Evolutionary conservation across 1,140 invertebrate species (phyloP).

Genomic region (Metopolophium dirhodum): DNA sequence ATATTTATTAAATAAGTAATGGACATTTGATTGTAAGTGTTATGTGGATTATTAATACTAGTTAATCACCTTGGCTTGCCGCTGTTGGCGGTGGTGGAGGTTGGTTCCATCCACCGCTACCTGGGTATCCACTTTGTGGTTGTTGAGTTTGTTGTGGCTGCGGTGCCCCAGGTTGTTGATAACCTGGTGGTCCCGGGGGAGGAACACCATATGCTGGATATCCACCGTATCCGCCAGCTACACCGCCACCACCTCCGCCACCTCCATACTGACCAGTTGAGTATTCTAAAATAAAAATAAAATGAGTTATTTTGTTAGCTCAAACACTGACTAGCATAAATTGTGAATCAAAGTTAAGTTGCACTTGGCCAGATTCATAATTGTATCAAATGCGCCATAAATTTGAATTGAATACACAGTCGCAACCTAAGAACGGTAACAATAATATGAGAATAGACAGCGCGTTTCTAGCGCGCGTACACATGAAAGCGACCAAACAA

Average conservation of each 20-base stretch:
- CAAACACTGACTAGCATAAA: neutral
- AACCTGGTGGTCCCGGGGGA: constrained; percentile 51
- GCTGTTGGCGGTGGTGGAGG: constrained; percentile 52
- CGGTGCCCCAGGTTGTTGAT: constrained; percentile 4
- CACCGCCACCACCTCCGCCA: constrained; percentile 39
- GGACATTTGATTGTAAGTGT: neutral
- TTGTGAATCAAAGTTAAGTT: neutral
- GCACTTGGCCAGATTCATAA: neutral
- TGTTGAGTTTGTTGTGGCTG: constrained; percentile 41
- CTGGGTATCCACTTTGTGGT: constrained; percentile 48
- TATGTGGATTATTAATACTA: neutral
- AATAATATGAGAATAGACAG: neutral
- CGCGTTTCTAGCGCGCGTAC: neutral
- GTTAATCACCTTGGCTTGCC: neutral
- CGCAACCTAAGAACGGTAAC: neutral
- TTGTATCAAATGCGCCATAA: neutral
- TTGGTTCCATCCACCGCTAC: constrained; percentile 47
- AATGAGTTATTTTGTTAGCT: neutral
- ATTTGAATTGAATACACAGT: neutral
- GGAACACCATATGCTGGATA: constrained; percentile 57
- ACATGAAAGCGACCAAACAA: neutral
- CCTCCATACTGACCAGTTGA: constrained; percentile 46
- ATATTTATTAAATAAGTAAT: neutral
- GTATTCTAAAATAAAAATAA: constrained; percentile 39
- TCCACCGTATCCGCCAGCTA: constrained; percentile 51